Conservation (phyloP, 2,888 invertebrate genomes). For the Pammene aurita region DNA sequence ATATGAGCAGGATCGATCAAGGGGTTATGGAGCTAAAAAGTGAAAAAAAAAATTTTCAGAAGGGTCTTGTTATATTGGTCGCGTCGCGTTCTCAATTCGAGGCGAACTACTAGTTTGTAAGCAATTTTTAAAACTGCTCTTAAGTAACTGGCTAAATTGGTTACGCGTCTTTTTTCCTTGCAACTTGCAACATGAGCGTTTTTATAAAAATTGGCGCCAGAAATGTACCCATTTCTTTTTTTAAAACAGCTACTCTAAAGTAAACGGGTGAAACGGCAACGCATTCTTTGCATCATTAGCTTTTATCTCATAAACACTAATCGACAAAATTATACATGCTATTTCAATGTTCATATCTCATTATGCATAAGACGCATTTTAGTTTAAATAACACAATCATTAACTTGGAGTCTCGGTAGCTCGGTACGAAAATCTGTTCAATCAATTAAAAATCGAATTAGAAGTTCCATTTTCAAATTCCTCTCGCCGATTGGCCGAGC, state of each 20-base stretch:
- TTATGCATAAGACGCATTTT: conserved; percentile 1
- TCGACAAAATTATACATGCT: not conserved
- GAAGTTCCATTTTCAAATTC: conserved; percentile 75
- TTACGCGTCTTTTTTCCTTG: no score
- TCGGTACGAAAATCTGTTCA: conserved; percentile 63
- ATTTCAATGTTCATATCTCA: not conserved
- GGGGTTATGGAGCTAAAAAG: no score
- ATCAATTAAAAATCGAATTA: conserved; percentile 79
- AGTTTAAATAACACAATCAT: not conserved
- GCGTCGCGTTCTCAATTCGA: no score
- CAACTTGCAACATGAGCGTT: no score
- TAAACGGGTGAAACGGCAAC: not conserved
- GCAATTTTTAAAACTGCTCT: no score
- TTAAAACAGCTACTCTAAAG: not conserved
- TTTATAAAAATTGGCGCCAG: not conserved
- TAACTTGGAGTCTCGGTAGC: conserved; percentile 42
- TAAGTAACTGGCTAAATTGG: no score
- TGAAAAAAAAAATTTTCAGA: no score
- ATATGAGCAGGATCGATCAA: no score
- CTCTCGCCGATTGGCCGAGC: conserved; percentile 69
- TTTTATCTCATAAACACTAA: conserved; percentile 6
- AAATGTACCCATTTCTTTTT: not conserved
- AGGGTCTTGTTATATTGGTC: no score
- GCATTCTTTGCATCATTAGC: conserved; percentile 10
- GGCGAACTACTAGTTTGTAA: no score